These are phyloP conservation scores for Drosophila parthenogenetica DNA, from an alignment of 2,888 invertebrate genomes.

Conservation along the genomic window DNA sequence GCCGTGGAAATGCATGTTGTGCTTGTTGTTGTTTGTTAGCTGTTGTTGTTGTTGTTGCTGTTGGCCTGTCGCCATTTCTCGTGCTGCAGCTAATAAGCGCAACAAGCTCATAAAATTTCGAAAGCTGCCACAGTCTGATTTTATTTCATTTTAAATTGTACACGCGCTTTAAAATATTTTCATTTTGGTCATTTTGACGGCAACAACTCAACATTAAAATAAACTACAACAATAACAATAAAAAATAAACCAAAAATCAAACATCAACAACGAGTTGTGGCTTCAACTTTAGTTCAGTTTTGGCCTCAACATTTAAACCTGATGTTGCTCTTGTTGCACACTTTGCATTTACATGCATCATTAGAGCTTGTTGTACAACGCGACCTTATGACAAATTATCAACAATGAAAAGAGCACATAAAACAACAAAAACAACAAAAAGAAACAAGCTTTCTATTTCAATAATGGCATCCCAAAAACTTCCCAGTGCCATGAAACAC, in stretches of 20 bases:
- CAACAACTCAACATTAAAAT: conserved; percentile 3
- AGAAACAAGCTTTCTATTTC: conserved; percentile 74
- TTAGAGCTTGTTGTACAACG: conserved; percentile 65
- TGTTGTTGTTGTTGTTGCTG: conserved; percentile 49
- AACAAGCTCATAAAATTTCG: conserved; percentile 80
- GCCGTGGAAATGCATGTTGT: conserved; percentile 76
- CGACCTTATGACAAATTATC: conserved; percentile 70
- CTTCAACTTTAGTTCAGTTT: conserved; percentile 10
- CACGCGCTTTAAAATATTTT: conserved; percentile 61
- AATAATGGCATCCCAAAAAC: conserved; percentile 47
- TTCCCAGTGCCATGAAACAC: conserved; percentile 48
- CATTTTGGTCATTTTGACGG: conserved; percentile 20
- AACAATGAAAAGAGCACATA: conserved; percentile 45
- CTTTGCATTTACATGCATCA: conserved; percentile 75
- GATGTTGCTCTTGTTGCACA: conserved; percentile 30
- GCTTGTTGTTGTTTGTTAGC: conserved; percentile 51
- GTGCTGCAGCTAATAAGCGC: conserved; percentile 73
- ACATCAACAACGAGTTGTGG: conserved; percentile 1
- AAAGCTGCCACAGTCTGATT: conserved; percentile 71
- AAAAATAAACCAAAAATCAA: not conserved
- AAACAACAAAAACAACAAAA: conserved; percentile 48
- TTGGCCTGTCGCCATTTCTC: conserved; percentile 80
- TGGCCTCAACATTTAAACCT: not conserved
- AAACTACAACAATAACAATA: too few relatives aligned
- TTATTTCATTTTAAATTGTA: conserved; percentile 73